These are phyloP conservation scores for Littorina saxatilis DNA, from an alignment of 1,140 invertebrate species.

Conservation along the genomic window DNA sequence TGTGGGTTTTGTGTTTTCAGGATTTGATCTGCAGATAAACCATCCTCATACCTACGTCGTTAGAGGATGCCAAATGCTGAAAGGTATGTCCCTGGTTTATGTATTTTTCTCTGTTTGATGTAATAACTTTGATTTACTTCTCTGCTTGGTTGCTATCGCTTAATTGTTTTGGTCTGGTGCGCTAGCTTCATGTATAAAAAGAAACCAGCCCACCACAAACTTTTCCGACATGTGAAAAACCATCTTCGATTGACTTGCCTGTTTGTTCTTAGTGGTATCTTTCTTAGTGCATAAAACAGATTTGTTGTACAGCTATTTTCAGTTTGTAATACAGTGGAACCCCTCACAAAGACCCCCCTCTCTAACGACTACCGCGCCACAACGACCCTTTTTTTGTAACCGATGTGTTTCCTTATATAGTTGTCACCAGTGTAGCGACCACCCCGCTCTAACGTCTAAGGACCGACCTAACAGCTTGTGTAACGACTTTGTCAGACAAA, in stretches of 20 bases:
- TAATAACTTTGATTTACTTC: not conserved
- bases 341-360: no score
- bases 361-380: no score
- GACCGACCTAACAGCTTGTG: no score
- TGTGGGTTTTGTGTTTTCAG: constrained; percentile 70
- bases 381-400: no score
- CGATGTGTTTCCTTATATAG: no score
- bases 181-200: not conserved
- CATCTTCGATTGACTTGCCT: not conserved
- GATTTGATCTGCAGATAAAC: constrained; percentile 97
- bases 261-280: no score
- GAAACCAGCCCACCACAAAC: not conserved
- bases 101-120: not conserved
- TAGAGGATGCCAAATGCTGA: constrained; percentile 93
- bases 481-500: no score
- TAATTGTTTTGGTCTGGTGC: not conserved
- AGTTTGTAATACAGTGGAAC: no score
- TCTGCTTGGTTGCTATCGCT: not conserved
- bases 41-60: constrained; percentile 98
- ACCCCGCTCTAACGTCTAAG: no score
- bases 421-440: no score
- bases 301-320: no score
- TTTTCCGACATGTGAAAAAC: not conserved
- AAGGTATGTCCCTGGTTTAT: constrained; percentile 82
- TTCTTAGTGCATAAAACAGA: no score